Base-by-base conservation (phyloP, 2,888 invertebrate genomes). In the Polydrusus tereticollis region DNA sequence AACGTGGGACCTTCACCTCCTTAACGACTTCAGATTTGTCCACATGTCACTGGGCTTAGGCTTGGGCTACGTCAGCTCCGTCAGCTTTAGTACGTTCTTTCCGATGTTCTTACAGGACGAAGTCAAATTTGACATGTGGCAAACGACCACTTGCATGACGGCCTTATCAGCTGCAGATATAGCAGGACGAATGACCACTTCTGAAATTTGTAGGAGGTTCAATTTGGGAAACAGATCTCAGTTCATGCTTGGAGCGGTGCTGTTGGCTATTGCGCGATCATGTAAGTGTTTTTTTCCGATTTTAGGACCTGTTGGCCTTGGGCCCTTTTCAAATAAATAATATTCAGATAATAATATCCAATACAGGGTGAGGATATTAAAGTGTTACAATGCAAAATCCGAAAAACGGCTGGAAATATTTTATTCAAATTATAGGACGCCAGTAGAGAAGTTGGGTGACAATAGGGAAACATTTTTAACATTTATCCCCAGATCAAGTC, bases 81-180 rank as follows among this genome's bases (percentile, higher is more conserved):
- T 91, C 67, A 91, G 91, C 80, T 93, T 92, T 80, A 90, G 91
- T 72, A 89, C 93, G 87, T 85, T 93, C 38, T 91, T 88, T 77
- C 93, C 93, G 5, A 89, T 90, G 78, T 92, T 91, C 80, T 85
- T 93, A 36, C 89, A 89, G 86, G 81, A 82, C 66, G 82, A 82
- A 67, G 76, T 83, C 12, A 81, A 82, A 14, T 80, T 89, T 10
- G 82, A 84, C 6, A 84, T 86, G 65, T 83, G 87, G 57, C 86
- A 91, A 76, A 90, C 91, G 2, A 92, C 93, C 0, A 85, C 86
- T 45, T 92, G 92, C 75, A 91, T 93, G 91, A 92, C 92, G n/a
- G 87, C 89, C 0, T 87, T 92, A 63, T 92, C 93, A 1, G 86
- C 87, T 2, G 89, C 91, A 14, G 93, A 93, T 80, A 90, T 92